Evolutionary conservation across 1,140 invertebrate genomes (phyloP).

Genomic region (Carcinoscorpius rotundicauda): DNA sequence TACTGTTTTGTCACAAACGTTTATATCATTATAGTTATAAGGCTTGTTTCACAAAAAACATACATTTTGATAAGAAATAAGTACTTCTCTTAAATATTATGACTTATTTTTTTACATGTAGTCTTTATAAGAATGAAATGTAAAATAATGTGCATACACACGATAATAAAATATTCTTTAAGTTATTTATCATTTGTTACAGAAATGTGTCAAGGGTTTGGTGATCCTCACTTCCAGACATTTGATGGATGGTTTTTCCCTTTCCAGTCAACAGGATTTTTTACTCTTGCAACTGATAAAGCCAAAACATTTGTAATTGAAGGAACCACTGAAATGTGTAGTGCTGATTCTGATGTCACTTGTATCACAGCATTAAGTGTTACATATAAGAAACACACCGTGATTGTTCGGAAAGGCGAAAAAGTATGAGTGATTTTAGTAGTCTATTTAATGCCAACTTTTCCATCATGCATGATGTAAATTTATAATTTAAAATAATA

Average conservation of each 20-base stretch:
- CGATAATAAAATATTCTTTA: neutral
- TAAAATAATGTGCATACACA: too few species aligned
- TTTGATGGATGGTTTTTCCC: conserved; percentile 58
- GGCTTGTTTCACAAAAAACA: too few species aligned
- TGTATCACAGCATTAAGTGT: conserved; percentile 16
- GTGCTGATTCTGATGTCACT: neutral
- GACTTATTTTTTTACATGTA: too few species aligned
- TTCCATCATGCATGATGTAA: too few species aligned
- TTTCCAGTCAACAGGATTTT: conserved; percentile 40
- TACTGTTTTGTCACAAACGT: too few species aligned
- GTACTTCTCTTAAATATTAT: too few species aligned
- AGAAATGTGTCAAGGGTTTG: conserved; percentile 53
- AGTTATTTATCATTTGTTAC: conserved; percentile 7
- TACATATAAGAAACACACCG: conserved; percentile 12
- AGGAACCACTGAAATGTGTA: conserved; percentile 11
- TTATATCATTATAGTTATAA: too few species aligned
- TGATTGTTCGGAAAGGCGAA: conserved; percentile 12
- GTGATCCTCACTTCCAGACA: conserved; percentile 53
- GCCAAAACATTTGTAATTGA: conserved; percentile 10
- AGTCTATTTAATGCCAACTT: too few species aligned
- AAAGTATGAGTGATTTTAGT: conserved; percentile 8
- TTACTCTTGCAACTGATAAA: conserved; percentile 13
- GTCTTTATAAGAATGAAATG: too few species aligned
- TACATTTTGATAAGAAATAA: too few species aligned
- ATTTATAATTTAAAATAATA: too few species aligned